phyloP scores from a whole-genome alignment of 53 echinoderm and acorn worm genomes.

The Echinarachnius parma region DNA sequence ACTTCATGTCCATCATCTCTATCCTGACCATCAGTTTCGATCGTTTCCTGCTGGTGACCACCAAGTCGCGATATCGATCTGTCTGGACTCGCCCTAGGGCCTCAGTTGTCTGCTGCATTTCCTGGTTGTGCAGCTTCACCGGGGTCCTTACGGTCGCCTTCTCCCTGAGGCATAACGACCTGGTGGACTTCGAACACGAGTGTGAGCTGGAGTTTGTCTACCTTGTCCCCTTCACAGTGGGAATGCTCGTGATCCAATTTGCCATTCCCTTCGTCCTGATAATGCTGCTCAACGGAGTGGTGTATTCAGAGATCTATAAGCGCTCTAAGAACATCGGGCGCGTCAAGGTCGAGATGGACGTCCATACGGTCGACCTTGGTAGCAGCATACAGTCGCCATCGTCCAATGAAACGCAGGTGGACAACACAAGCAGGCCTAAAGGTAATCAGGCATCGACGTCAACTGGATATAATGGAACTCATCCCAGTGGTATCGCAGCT shows the following conservation, averaged over 20 bases:
- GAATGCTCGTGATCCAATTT: slow-evolving; percentile 27
- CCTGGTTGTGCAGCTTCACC: slow-evolving; percentile 34
- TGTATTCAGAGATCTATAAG: slow-evolving; percentile 29
- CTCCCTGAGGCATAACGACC: slow-evolving; percentile 33
- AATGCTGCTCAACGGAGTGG: slow-evolving; percentile 12
- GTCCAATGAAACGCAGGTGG: too few species aligned
- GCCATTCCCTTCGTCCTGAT: slow-evolving; percentile 40
- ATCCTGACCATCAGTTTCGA: slow-evolving; percentile 71
- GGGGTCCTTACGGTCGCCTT: slow-evolving; percentile 46
- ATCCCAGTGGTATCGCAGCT: too few species aligned
- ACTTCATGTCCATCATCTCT: slow-evolving; percentile 45
- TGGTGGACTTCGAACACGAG: slow-evolving; percentile 24
- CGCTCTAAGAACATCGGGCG: slow-evolving; percentile 15
- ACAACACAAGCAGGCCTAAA: too few species aligned
- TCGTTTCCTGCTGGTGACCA: slow-evolving; percentile 70
- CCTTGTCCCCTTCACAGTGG: slow-evolving; percentile 17
- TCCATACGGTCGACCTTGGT: slow-evolving; percentile 16
- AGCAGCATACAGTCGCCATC: too few species aligned
- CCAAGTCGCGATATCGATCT: slow-evolving; percentile 54
- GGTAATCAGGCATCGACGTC: too few species aligned
- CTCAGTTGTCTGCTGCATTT: slow-evolving; percentile 3
- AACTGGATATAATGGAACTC: too few species aligned
- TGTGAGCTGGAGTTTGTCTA: slow-evolving; percentile 38
- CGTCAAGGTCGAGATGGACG: background rate
- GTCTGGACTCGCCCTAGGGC: slow-evolving; percentile 52